These are phyloP conservation scores for Sitta carolinensis DNA, from an alignment of 2,797 vertebrate genomes.

Conservation along the genomic window DNA sequence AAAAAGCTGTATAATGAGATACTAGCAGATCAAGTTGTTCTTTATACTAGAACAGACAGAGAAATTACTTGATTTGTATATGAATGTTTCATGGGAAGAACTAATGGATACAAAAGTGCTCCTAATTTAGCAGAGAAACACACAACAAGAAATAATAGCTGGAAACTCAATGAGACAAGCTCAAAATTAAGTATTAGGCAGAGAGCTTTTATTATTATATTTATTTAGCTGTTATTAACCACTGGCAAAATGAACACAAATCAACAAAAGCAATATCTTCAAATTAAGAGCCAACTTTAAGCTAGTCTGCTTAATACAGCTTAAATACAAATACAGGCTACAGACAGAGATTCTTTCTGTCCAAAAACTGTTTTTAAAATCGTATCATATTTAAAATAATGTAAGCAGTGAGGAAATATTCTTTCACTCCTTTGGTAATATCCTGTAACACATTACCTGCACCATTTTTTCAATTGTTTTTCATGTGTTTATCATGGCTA, in stretches of 20 bases:
- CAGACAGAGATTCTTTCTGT: not conserved
- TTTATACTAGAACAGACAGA: not conserved
- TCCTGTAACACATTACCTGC: not conserved
- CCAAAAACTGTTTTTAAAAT: not conserved
- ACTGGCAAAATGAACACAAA: not conserved
- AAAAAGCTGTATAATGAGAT: not conserved
- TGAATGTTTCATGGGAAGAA: not conserved
- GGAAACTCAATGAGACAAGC: not conserved
- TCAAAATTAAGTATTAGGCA: not conserved
- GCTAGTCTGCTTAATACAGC: not conserved
- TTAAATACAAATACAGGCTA: not conserved
- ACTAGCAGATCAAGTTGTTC: not conserved
- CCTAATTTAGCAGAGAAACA: not conserved
- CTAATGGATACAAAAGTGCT: not conserved
- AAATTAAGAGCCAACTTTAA: not conserved
- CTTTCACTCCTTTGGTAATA: not conserved
- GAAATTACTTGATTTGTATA: not conserved
- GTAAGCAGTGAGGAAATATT: not conserved
- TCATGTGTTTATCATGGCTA: not conserved
- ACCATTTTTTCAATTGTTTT: not conserved
- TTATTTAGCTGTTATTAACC: not conserved
- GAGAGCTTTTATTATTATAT: not conserved
- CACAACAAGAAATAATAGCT: not conserved
- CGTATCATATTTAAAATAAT: not conserved
- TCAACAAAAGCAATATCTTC: not conserved